Evolutionary conservation across 2,797 vertebrate species (phyloP).

Genomic region (Hypotaenidia philippensis): DNA sequence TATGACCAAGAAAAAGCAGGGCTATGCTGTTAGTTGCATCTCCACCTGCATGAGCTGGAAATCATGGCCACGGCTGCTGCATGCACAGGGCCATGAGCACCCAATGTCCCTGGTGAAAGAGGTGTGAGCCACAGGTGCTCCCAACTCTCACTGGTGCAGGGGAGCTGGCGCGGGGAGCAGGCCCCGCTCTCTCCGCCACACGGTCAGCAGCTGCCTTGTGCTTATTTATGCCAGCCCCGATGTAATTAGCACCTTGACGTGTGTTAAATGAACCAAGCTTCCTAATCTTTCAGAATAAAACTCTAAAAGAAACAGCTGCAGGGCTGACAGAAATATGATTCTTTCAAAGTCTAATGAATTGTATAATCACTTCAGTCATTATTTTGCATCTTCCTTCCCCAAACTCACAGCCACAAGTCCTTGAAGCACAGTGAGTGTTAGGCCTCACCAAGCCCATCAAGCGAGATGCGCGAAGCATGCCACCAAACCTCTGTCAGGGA

Average conservation of each 20-base stretch:
- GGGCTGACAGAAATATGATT: constrained; percentile 59
- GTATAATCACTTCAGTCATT: constrained; percentile 48
- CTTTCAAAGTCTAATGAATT: constrained; percentile 57
- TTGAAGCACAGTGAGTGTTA: neutral
- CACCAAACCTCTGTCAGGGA: neutral
- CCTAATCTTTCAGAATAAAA: constrained; percentile 37
- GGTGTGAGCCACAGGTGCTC: neutral
- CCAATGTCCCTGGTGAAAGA: neutral
- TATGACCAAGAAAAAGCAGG: neutral
- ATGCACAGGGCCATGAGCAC: accelerated
- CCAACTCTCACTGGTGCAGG: accelerated
- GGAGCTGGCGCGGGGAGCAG: neutral
- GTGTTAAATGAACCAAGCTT: constrained; percentile 48
- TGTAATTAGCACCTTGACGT: constrained; percentile 59
- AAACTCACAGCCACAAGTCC: neutral
- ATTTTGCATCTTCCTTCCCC: constrained; percentile 26
- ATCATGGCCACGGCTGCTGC: neutral
- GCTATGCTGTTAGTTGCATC: neutral
- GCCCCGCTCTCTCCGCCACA: neutral
- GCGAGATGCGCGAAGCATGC: neutral
- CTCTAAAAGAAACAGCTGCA: constrained; percentile 54
- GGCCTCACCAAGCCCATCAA: neutral
- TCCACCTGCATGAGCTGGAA: accelerated
- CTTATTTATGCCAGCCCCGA: constrained; percentile 19
- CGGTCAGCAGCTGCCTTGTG: constrained; percentile 47